A percentile compares a stretch with the other conserved stretches of the same genome.
Conservation (phyloP, 1,140 invertebrate genomes). For the Wiebesia pumilae region DNA sequence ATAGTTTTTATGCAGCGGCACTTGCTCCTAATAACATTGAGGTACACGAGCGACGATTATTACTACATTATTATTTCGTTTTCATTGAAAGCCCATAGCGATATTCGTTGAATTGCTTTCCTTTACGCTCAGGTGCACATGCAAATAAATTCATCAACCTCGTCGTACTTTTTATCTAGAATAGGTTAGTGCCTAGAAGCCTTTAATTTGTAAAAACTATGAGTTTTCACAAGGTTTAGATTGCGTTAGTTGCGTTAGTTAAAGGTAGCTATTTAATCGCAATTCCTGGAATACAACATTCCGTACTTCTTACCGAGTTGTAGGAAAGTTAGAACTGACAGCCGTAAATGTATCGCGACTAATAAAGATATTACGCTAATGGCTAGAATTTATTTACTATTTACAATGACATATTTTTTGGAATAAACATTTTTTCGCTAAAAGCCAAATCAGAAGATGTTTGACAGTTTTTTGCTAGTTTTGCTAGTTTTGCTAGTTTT, state of each 20-base stretch:
- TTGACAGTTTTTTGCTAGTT: no score
- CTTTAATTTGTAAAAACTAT: neutral
- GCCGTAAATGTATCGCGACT: neutral
- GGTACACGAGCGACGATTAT: neutral
- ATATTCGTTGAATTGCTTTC: conserved; percentile 11
- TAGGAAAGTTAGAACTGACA: neutral
- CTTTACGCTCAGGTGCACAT: conserved; percentile 2
- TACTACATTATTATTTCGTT: neutral
- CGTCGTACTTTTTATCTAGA: neutral
- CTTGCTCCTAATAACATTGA: neutral
- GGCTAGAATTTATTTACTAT: neutral
- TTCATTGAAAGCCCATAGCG: neutral
- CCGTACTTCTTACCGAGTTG: neutral
- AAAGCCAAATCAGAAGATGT: no score
- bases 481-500: no score
- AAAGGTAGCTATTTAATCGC: neutral
- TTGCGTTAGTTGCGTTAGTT: neutral
- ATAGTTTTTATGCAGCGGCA: neutral
- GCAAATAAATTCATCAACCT: conserved; percentile 44
- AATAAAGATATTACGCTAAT: neutral
- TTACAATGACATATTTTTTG: no score
- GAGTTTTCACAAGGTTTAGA: neutral
- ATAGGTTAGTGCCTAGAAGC: neutral
- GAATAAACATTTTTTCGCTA: no score
- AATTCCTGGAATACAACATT: conserved; percentile 11